Evolutionary conservation across 2,888 invertebrate species (phyloP), one percentile per base, ranked within the genome.

Genomic region (Agonopterix subpropinquella): DNA sequence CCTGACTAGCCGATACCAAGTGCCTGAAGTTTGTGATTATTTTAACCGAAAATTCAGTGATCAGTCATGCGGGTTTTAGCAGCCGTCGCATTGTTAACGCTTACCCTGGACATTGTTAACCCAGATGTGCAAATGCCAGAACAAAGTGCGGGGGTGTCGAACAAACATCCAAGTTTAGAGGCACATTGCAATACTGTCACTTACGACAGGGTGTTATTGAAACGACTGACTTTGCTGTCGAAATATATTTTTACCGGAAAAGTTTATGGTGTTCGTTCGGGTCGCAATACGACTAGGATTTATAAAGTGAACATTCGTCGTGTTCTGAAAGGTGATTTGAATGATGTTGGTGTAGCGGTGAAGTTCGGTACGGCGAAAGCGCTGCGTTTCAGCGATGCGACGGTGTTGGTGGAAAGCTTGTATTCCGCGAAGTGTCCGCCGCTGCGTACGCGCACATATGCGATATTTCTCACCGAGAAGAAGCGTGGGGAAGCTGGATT

Each of bases 201-300:
- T 51, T 67, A 77, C 62, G 70, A 81, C 55, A 76, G 66, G 61
- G 69, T 79, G 43, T 56, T 73, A 51, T 66, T 83, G 53, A 82
- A 81, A 63, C 78, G 73, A 39, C 69, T 79, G 51, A 80, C 81
- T 56, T 50, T 77, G 47, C 49, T 70, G 39, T 80, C 85, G 5
- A 80, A 80, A 58, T 87, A 83, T 54, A 73, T 87, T 65, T 85
- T 87, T 53, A 83, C 77, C 10, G 85, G 85, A 1, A 83, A 77
- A 78, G 78, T 87, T 57, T 74, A 68, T 51, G 64, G 71, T 63
- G 74, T 77, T 35, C 71, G 68, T 50, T 61, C 64, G n/a, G 56
- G 61, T 11, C 59, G 51, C 50, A 73, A 75, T 59, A 67, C 67
- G 49, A 70, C 70, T 8, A 63, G 65, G 58, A 62, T 74, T 53